phyloP scores from a whole-genome alignment of 2,888 invertebrate species.

The Atrina japonica region DNA sequence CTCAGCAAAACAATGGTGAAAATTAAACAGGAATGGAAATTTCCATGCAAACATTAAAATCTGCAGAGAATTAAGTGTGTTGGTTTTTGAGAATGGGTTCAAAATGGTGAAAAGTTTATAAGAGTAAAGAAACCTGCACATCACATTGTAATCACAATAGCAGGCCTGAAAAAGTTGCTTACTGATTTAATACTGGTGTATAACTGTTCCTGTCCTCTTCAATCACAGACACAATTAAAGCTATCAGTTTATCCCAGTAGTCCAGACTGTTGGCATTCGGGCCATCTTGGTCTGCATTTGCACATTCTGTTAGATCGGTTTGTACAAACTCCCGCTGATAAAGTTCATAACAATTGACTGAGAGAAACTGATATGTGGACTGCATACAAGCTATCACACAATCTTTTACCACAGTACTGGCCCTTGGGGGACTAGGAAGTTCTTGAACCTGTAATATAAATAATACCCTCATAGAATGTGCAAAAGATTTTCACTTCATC shows the following conservation, averaged over 20 bases:
- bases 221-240: constrained; percentile 97
- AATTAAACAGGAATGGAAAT: no score
- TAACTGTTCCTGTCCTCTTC: constrained; percentile 99
- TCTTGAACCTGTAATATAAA: constrained; percentile 93
- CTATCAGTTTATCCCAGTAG: constrained; percentile 99
- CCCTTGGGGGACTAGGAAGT: constrained; percentile 97
- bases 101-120: no score
- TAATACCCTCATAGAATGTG: no score
- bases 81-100: no score
- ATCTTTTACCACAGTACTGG: constrained; percentile 99
- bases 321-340: constrained; percentile 85
- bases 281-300: constrained; percentile 82
- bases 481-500: no score
- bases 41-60: no score
- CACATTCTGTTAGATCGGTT: constrained; percentile 67
- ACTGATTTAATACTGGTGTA: constrained; percentile 97
- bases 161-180: no score
- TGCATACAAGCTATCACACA: constrained; percentile 99
- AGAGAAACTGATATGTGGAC: constrained; percentile 99
- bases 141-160: no score
- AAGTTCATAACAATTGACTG: constrained; percentile 98
- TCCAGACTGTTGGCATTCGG: constrained; percentile 92
- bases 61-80: no score
- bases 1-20: no score
- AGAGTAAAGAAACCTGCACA: no score